phyloP scores from a whole-genome alignment of 2,888 invertebrate genomes.

The Megalurothrips usitatus region DNA sequence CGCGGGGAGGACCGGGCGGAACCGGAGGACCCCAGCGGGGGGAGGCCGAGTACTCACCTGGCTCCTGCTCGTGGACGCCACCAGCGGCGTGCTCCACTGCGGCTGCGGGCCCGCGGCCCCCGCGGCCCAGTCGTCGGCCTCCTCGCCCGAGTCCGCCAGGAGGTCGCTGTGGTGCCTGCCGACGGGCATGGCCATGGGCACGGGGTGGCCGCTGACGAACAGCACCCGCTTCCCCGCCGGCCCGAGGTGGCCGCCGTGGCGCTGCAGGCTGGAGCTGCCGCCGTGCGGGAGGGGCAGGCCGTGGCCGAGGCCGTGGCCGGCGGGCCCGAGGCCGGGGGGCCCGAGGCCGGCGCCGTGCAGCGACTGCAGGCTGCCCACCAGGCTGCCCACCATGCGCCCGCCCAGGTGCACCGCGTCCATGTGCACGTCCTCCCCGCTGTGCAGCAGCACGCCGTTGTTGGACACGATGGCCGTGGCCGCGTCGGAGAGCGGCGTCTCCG shows the following conservation, averaged over 20 bases:
- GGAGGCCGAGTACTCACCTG: not conserved
- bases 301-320: not conserved
- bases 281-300: not conserved
- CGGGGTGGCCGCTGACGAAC: conserved; percentile 2
- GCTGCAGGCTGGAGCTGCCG: not conserved
- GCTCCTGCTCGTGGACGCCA: not conserved
- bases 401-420: conserved; percentile 9
- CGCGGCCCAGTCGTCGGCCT: not conserved
- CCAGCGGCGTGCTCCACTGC: conserved; percentile 18
- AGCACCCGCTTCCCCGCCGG: not conserved
- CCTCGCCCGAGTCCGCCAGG: not conserved
- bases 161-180: not conserved
- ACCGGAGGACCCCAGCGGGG: too few species aligned
- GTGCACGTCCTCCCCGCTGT: not conserved
- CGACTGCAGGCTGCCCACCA: conserved; percentile 21
- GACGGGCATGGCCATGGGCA: not conserved
- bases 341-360: not conserved
- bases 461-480: conserved; percentile 13
- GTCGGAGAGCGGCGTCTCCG: conserved; percentile 13
- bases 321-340: not conserved
- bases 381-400: conserved; percentile 15
- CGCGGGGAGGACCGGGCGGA: too few species aligned
- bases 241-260: not conserved
- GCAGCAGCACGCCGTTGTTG: not conserved
- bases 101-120: not conserved